These are phyloP conservation scores for Drosophila barbarae DNA, from an alignment of 2,888 invertebrate genomes.

Conservation along the genomic window DNA sequence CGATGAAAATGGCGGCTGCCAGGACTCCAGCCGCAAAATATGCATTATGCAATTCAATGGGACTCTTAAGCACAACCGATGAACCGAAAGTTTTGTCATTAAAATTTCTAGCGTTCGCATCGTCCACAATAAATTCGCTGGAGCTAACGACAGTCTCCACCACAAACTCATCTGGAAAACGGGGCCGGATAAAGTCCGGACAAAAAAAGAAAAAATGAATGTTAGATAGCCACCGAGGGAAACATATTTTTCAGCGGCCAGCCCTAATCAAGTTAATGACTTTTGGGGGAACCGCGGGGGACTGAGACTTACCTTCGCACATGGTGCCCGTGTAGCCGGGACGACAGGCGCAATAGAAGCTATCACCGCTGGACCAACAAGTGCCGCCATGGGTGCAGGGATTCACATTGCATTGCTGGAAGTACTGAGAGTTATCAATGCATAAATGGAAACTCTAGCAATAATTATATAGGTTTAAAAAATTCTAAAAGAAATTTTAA, in stretches of 20 bases:
- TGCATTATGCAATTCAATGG: conserved; percentile 85
- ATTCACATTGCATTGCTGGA: conserved; percentile 86
- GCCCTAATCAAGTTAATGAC: conserved; percentile 38
- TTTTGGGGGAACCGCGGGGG: conserved; percentile 9
- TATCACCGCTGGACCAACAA: conserved; percentile 87
- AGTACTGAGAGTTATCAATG: conserved; percentile 62
- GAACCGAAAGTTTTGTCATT: conserved; percentile 80
- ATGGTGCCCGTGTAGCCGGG: conserved; percentile 89
- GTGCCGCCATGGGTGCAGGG: conserved; percentile 89
- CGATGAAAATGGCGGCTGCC: conserved; percentile 87
- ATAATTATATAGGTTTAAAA: too few relatives aligned
- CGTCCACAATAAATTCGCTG: conserved; percentile 80
- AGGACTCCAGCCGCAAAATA: conserved; percentile 89
- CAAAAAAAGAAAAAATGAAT: conserved; percentile 19
- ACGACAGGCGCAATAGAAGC: conserved; percentile 89
- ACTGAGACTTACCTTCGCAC: conserved; percentile 84
- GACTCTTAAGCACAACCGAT: conserved; percentile 80
- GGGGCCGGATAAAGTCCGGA: conserved; percentile 15
- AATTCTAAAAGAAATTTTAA: neutral
- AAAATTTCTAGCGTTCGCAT: conserved; percentile 79
- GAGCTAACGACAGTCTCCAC: conserved; percentile 84
- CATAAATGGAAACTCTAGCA: neutral
- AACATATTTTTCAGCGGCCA: conserved; percentile 28
- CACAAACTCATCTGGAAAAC: conserved; percentile 84
- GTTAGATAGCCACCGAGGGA: conserved; percentile 39